These are phyloP conservation scores for Melikaiella ostensackeni DNA, from an alignment of 2,888 invertebrate genomes.

Conservation along the genomic window DNA sequence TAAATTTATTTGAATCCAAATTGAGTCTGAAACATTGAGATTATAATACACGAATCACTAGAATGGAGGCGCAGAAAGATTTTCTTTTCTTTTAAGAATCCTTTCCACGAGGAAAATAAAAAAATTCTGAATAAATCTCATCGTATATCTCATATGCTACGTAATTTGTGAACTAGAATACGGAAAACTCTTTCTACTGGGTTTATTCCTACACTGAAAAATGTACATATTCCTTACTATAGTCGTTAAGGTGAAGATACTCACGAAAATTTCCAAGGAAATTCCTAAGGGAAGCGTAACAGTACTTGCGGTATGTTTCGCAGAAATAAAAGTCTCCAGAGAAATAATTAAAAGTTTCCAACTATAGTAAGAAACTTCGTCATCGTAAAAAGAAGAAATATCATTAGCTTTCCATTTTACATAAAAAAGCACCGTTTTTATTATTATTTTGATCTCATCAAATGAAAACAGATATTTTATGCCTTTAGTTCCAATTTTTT, in stretches of 20 bases:
- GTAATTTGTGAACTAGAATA: constrained; percentile 5
- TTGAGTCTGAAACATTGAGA: neutral
- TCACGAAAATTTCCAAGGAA: constrained; percentile 26
- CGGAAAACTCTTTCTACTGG: neutral
- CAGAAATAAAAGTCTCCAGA: constrained; percentile 21
- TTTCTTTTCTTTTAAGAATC: neutral
- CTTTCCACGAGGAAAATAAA: neutral
- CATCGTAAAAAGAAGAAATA: neutral
- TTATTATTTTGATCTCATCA: neutral
- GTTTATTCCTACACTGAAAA: constrained; percentile 3
- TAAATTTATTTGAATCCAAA: neutral
- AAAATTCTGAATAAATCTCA: neutral
- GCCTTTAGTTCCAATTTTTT: neutral
- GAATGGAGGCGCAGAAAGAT: neutral
- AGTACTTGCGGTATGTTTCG: neutral
- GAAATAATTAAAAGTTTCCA: constrained; percentile 20
- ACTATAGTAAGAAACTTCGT: neutral
- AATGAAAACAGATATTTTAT: neutral
- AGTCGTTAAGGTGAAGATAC: constrained; percentile 3
- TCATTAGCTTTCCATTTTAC: constrained; percentile 5
- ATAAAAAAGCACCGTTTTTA: neutral
- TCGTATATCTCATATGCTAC: neutral
- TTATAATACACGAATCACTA: neutral
- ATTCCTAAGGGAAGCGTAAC: constrained; percentile 28
- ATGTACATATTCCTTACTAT: constrained; percentile 19